Conservation (phyloP, 2,113 vertebrate genomes). For the Halichoerus grypus region DNA sequence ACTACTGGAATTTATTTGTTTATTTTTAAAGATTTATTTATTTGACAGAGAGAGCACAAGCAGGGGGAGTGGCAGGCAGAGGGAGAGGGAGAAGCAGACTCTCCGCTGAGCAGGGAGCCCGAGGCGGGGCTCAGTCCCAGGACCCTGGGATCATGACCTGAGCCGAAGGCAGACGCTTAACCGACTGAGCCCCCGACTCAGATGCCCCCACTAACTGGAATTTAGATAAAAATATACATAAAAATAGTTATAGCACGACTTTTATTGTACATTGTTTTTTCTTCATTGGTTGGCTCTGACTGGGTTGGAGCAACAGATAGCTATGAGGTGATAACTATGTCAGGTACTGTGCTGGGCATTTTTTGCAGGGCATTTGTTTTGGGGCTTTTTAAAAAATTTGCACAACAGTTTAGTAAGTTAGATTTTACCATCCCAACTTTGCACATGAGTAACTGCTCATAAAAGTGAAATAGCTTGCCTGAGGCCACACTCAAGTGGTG, state of each 20-base stretch:
- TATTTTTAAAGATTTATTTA: no score
- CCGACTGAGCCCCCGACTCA: no score
- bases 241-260: neutral
- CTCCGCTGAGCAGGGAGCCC: no score
- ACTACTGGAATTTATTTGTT: neutral
- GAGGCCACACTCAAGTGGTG: neutral
- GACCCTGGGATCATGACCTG: no score
- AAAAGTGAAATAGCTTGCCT: neutral
- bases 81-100: no score
- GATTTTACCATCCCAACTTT: neutral
- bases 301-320: neutral
- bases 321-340: neutral
- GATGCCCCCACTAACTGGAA: neutral
- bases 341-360: neutral
- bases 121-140: rapidly evolving
- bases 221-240: neutral
- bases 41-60: no score
- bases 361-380: neutral
- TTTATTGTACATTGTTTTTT: neutral
- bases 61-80: no score
- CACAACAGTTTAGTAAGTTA: neutral
- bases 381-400: neutral
- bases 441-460: neutral
- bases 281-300: neutral
- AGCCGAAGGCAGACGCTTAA: no score